Conservation (phyloP, 2,797 vertebrate genomes). For the Scomberomorus guttatus region DNA sequence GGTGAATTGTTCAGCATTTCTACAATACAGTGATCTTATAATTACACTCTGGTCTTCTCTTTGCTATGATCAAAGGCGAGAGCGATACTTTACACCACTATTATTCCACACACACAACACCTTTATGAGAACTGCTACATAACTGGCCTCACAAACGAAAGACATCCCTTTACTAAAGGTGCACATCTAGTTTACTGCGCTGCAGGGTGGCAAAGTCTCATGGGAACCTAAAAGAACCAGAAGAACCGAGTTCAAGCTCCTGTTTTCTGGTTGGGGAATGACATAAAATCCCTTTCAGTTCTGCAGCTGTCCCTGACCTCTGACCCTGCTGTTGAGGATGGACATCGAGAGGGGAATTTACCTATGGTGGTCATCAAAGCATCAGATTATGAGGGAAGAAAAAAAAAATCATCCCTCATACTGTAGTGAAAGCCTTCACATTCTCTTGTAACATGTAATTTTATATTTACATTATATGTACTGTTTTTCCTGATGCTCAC, state of each 20-base stretch:
- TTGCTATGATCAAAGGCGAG: constrained; percentile 13
- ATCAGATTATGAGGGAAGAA: not conserved
- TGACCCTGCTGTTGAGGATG: not conserved
- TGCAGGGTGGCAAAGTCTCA: not conserved
- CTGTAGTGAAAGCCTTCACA: not conserved
- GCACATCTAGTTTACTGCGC: not conserved
- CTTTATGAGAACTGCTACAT: constrained; percentile 50
- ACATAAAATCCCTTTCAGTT: not conserved
- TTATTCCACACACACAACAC: not conserved
- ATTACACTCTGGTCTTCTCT: not conserved
- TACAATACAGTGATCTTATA: not conserved
- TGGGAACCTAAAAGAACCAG: not conserved
- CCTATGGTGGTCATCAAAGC: not conserved
- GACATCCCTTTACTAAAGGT: constrained; percentile 6
- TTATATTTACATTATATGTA: not conserved
- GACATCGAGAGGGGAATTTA: not conserved
- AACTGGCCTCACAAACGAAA: not conserved
- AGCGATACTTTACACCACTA: constrained; percentile 18
- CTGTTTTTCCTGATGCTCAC: not conserved
- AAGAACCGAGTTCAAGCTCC: not conserved
- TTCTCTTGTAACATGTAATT: not conserved
- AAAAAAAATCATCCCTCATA: not conserved
- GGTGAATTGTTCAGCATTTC: not conserved
- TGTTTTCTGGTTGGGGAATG: not conserved
- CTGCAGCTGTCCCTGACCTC: not conserved